A percentile compares a stretch with the other conserved stretches of the same genome.
These are phyloP conservation scores for Ginglymostoma cirratum DNA, from an alignment of 2,113 vertebrate genomes.

Conservation along the genomic window DNA sequence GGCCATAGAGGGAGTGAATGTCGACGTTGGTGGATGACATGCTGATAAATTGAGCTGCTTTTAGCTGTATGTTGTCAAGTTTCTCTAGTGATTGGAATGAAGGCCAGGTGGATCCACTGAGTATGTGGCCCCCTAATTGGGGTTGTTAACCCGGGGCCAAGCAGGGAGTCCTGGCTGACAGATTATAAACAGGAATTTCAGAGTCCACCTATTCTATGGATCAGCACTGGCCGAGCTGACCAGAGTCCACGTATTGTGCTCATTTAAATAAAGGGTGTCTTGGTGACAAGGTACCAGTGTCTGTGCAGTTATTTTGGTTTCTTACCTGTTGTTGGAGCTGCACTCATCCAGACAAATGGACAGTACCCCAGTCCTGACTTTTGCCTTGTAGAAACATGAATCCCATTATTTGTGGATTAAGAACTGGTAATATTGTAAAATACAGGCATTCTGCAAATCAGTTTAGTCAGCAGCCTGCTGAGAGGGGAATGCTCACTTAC, in stretches of 20 bases:
- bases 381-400: background rate
- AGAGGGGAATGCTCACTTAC: background rate
- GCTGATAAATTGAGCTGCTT: background rate
- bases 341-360: background rate
- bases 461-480: background rate
- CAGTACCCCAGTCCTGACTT: background rate
- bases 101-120: no score
- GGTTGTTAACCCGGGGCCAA: no score
- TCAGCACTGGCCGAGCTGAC: no score
- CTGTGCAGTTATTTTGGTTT: background rate
- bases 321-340: background rate
- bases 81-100: background rate
- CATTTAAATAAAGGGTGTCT: no score
- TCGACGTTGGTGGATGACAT: background rate
- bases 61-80: background rate
- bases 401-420: background rate
- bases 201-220: no score
- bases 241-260: no score
- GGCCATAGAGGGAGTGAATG: background rate
- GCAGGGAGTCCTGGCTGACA: no score
- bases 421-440: background rate
- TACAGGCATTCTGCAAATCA: background rate
- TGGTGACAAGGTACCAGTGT: no score
- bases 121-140: no score
- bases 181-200: no score